These are phyloP conservation scores for Anoncus sp. DNA, from an alignment of 2,888 invertebrate species.

Conservation along the genomic window DNA sequence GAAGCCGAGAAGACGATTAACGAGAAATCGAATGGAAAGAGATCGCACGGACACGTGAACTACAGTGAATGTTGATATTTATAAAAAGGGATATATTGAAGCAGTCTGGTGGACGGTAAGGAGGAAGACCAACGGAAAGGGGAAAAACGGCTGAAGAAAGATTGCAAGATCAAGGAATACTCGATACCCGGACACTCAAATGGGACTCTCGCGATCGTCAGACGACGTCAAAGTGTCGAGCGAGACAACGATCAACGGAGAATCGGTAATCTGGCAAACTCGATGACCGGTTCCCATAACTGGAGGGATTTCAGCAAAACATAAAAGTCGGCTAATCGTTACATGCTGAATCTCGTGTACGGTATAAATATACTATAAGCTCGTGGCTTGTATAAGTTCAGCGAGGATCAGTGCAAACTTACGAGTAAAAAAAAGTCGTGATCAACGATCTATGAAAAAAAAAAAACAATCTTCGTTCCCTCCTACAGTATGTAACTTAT, in stretches of 20 bases:
- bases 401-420: conserved; percentile 13
- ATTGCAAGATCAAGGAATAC: conserved; percentile 8
- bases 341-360: conserved; percentile 43
- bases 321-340: conserved; percentile 55
- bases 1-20: conserved; percentile 35
- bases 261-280: conserved; percentile 44
- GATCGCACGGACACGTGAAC: conserved; percentile 3
- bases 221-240: not conserved
- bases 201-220: not conserved
- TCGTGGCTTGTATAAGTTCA: conserved; percentile 13
- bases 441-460: conserved; percentile 6
- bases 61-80: not conserved
- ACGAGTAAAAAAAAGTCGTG: conserved; percentile 4
- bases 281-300: conserved; percentile 36
- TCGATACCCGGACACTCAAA: not conserved
- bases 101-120: not conserved
- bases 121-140: conserved; percentile 14
- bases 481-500: not conserved
- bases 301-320: conserved; percentile 53
- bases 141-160: conserved; percentile 23
- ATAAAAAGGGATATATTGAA: conserved; percentile 6
- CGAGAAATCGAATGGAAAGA: conserved; percentile 10
- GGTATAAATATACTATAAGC: not conserved
- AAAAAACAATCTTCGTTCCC: conserved; percentile 20
- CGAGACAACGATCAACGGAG: conserved; percentile 22